Percentiles rank a stretch among this genome's conserved stretches.
These are phyloP conservation scores for Lordiphosa clarofinis DNA, from an alignment of 1,140 invertebrate genomes.

Conservation along the genomic window DNA sequence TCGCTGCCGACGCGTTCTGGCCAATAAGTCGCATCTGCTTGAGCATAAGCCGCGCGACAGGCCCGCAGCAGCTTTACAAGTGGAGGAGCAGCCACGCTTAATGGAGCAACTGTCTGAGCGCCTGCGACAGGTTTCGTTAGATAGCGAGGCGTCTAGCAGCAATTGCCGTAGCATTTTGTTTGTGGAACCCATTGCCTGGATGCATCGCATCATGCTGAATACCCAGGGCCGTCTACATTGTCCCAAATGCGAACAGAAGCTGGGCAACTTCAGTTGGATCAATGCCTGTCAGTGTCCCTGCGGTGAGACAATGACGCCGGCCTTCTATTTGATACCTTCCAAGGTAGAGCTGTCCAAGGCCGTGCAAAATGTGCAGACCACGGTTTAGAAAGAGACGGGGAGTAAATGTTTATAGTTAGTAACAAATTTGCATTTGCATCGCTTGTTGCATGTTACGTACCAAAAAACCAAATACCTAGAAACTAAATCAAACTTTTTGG, in stretches of 20 bases:
- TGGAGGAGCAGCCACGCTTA: conserved; percentile 31
- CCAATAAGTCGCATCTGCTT: conserved; percentile 88
- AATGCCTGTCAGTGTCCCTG: conserved; percentile 92
- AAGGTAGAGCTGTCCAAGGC: conserved; percentile 92
- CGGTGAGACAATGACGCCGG: conserved; percentile 90
- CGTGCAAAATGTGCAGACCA: conserved; percentile 91
- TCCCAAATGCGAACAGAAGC: conserved; percentile 89
- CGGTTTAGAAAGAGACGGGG: conserved; percentile 81
- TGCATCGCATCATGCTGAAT: conserved; percentile 85
- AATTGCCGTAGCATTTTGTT: conserved; percentile 88
- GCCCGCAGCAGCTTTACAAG: conserved; percentile 23
- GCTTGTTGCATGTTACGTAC: no score
- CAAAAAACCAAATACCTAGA: no score
- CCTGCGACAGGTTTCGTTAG: conserved; percentile 63
- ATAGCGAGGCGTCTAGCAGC: conserved; percentile 22
- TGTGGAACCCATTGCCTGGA: conserved; percentile 91
- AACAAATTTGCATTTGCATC: no score
- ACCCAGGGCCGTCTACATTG: conserved; percentile 90
- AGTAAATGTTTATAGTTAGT: no score
- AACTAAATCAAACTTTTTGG: conserved; percentile 52
- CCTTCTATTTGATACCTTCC: conserved; percentile 91
- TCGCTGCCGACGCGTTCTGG: conserved; percentile 88
- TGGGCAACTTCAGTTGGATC: conserved; percentile 92
- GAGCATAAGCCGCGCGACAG: conserved; percentile 82
- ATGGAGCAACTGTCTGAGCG: conserved; percentile 73